Evolutionary conservation across 2,797 vertebrate species (phyloP), one percentile per base, ranked within the genome.

Genomic region (Danio aesculapii): DNA sequence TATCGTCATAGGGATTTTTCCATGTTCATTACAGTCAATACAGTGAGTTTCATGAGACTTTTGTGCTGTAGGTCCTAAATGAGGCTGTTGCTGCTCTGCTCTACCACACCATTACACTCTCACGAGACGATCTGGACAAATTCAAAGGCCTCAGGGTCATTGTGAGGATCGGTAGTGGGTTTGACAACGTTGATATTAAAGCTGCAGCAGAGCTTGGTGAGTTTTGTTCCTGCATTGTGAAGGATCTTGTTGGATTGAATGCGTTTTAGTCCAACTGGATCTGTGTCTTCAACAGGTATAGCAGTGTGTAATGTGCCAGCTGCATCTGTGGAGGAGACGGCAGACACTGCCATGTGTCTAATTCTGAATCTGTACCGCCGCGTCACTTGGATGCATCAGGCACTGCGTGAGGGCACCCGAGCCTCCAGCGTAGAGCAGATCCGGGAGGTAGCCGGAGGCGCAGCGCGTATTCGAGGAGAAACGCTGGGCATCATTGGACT

Each of bases 31-130:
- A 30, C 30, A 30, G 30, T 30, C 30, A 30, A 47, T 16, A 3
- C 44, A 52, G 47, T 52, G 1, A 0, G 16, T 39, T 19, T 58
- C 17, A 73, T 16, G 8, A 6, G 7, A 30, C n/a, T 69, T 68
- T 39, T 39, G n/a, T 72, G 13, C 19, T 71, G n/a, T 68, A 95
- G 95, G 95, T 95, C 85, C 90, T 95, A 89, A 95, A 95, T 67
- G 95, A 95, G 87, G 95, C 95, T n/a, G 95, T 95, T 39, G 95
- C 93, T 19, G 95, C 95, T 43, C 88, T 95, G 84, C 94, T 95
- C 90, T 95, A 95, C 88, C 95, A 95, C 89, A 95, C 95, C 84
- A 95, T 95, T 84, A 94, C 94, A 0, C 92, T 95, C 44, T 95
- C 95, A 71, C 92, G 95, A 83, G 94, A 95, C 69, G 95, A 95